Conservation (phyloP, 2,888 invertebrate genomes). For the Glaucopsyche alexis region DNA sequence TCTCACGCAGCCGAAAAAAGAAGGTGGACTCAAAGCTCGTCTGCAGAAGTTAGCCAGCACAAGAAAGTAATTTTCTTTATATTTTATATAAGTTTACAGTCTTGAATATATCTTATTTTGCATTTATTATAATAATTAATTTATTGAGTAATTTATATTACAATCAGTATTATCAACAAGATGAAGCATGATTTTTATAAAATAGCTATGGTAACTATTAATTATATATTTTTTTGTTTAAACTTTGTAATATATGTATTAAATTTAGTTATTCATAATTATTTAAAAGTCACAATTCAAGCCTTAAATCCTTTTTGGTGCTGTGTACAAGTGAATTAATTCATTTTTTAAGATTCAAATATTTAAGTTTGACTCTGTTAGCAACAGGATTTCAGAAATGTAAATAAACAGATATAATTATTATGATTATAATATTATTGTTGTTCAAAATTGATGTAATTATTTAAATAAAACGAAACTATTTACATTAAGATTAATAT, state of each 20-base stretch:
- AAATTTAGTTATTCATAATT: neutral
- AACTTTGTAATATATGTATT: neutral
- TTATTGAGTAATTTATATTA: neutral
- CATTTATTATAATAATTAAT: neutral
- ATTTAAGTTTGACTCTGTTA: neutral
- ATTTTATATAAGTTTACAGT: slow-evolving; percentile 14
- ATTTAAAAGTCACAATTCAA: neutral
- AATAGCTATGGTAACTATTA: slow-evolving; percentile 3
- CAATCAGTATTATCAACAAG: slow-evolving; percentile 3
- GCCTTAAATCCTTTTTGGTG: neutral
- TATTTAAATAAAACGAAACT: no score
- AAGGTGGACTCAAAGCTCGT: slow-evolving; percentile 83
- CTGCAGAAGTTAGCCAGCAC: slow-evolving; percentile 78
- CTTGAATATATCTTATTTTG: neutral
- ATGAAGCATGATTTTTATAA: neutral
- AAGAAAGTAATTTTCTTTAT: slow-evolving; percentile 48
- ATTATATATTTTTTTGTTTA: slow-evolving; percentile 5
- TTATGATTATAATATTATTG: no score
- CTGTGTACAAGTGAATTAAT: neutral
- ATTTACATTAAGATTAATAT: no score
- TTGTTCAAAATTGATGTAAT: no score
- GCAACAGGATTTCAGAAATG: neutral
- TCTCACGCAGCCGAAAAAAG: slow-evolving; percentile 79
- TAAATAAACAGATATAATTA: no score
- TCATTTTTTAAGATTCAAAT: neutral